Conservation (phyloP, 2,797 vertebrate genomes). For the Malacoctenus gilli region DNA sequence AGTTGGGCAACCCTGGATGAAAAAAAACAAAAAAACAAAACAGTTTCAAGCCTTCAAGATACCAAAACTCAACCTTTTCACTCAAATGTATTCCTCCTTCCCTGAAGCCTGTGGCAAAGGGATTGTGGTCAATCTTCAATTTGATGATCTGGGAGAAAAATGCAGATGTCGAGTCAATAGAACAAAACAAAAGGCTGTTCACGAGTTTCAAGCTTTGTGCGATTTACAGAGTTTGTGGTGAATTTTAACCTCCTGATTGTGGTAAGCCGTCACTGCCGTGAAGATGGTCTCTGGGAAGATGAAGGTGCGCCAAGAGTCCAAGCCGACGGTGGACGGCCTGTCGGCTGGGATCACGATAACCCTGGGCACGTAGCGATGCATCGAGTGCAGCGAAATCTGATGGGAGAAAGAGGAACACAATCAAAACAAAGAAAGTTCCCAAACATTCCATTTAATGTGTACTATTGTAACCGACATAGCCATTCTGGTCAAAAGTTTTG, state of each 20-base stretch:
- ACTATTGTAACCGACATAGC: constrained; percentile 87
- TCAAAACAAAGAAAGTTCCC: neutral
- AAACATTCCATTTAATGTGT: neutral
- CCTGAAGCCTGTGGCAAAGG: constrained; percentile 88
- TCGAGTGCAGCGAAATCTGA: constrained; percentile 91
- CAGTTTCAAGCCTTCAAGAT: too few relatives aligned
- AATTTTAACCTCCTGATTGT: constrained; percentile 92
- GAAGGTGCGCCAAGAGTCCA: constrained; percentile 87
- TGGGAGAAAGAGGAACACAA: neutral
- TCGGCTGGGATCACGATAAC: constrained; percentile 90
- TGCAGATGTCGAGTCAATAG: too few relatives aligned
- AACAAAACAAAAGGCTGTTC: neutral
- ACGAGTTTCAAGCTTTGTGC: too few relatives aligned
- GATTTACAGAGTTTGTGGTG: too few relatives aligned
- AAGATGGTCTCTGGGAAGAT: constrained; percentile 89
- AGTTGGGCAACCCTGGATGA: constrained; percentile 59
- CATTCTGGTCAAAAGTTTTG: constrained; percentile 90
- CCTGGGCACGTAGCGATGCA: constrained; percentile 91
- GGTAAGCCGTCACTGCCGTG: constrained; percentile 91
- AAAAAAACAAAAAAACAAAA: neutral
- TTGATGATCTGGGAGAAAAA: constrained; percentile 82
- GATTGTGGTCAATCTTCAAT: constrained; percentile 90
- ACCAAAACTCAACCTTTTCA: too few relatives aligned
- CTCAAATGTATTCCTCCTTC: constrained; percentile 79
- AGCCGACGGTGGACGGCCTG: constrained; percentile 84